These are phyloP conservation scores for Agonum fuliginosum DNA, from an alignment of 2,888 invertebrate species.

Conservation along the genomic window DNA sequence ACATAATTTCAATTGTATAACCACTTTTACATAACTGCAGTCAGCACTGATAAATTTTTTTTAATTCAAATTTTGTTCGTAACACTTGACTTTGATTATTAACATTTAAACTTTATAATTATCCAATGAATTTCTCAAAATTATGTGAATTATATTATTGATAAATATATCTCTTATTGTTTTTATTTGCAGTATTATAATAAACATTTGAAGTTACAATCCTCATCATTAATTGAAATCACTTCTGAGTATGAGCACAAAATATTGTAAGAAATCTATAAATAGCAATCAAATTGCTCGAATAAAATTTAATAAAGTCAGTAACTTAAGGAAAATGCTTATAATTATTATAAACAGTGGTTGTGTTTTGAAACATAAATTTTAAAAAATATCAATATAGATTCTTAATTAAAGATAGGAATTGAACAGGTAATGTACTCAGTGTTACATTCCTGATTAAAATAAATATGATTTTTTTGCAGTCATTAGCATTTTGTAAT, in stretches of 20 bases:
- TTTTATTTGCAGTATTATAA: not conserved
- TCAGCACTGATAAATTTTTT: too few relatives aligned
- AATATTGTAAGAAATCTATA: not conserved
- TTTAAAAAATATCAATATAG: not conserved
- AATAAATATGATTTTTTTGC: constrained; percentile 48
- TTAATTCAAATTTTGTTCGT: too few relatives aligned
- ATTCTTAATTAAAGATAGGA: constrained; percentile 49
- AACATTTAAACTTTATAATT: too few relatives aligned
- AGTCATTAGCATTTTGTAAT: constrained; percentile 36
- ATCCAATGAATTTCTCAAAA: too few relatives aligned
- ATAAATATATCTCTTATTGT: not conserved
- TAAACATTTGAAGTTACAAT: not conserved
- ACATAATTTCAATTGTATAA: too few relatives aligned
- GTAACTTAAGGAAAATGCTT: not conserved
- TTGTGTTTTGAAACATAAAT: not conserved
- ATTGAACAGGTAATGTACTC: constrained; percentile 27
- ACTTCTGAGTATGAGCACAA: not conserved
- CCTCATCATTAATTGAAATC: not conserved
- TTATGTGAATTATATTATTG: too few relatives aligned
- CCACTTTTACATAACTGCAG: too few relatives aligned
- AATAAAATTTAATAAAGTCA: constrained; percentile 24
- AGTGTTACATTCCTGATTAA: constrained; percentile 12
- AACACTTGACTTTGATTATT: too few relatives aligned
- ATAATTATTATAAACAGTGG: not conserved
- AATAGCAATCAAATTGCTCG: not conserved